Evolutionary conservation across 2,113 vertebrate genomes (phyloP).

Genomic region (Malaclemys terrapin): DNA sequence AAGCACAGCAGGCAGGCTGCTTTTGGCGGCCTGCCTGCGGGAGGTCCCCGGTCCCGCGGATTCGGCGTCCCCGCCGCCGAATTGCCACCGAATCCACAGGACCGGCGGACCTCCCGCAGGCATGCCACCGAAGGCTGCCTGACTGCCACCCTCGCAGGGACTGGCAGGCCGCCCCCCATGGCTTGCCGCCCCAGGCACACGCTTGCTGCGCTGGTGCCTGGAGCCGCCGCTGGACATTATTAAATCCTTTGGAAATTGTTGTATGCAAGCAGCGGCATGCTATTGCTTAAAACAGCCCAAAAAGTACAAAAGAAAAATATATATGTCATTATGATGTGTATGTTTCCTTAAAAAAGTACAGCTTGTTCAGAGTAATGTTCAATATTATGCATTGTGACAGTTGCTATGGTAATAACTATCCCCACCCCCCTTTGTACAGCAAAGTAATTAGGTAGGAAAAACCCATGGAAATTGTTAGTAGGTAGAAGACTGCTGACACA

Average conservation of each 20-base stretch:
- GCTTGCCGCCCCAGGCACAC: too few relatives aligned
- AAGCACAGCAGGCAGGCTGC: too few relatives aligned
- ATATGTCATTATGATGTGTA: rapidly evolving
- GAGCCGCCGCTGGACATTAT: background rate
- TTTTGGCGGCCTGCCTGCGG: too few relatives aligned
- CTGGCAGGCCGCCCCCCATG: too few relatives aligned
- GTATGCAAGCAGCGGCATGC: background rate
- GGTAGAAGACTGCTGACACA: background rate
- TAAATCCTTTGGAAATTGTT: background rate
- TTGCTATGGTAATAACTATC: background rate
- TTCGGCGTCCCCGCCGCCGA: too few relatives aligned
- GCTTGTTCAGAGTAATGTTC: background rate
- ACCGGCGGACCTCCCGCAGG: too few relatives aligned
- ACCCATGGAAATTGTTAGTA: background rate
- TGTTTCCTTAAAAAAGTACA: background rate
- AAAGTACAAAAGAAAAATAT: background rate
- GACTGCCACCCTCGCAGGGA: too few relatives aligned
- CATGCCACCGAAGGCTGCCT: too few relatives aligned
- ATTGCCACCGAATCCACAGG: too few relatives aligned
- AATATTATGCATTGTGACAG: background rate
- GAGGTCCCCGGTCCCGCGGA: too few relatives aligned
- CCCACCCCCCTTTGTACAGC: background rate
- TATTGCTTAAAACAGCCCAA: background rate
- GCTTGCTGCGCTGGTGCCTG: too few relatives aligned
- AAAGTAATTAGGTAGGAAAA: conserved; percentile 10